Percentiles rank a stretch among this genome's conserved stretches.
Conservation (phyloP, 2,888 invertebrate genomes). For the Apotomis turbidana region DNA sequence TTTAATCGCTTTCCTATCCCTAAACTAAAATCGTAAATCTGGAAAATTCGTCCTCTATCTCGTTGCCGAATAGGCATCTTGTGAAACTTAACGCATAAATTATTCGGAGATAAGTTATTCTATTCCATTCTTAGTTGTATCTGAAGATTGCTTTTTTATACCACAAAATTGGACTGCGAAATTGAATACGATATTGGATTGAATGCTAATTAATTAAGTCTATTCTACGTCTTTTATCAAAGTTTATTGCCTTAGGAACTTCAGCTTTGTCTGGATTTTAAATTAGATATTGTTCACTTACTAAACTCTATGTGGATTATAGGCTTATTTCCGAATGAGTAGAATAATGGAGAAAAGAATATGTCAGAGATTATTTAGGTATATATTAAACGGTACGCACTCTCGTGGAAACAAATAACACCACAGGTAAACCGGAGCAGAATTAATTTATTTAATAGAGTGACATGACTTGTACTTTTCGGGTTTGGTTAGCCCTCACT, state of each 20-base stretch:
- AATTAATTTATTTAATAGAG: too few species aligned
- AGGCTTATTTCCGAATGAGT: too few species aligned
- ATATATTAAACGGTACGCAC: too few species aligned
- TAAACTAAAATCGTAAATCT: conserved; percentile 52
- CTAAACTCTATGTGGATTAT: too few species aligned
- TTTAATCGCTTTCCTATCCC: conserved; percentile 72
- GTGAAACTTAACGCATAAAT: conserved; percentile 34
- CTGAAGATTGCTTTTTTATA: conserved; percentile 8
- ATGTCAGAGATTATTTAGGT: too few species aligned
- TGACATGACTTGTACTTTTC: too few species aligned
- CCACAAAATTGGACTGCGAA: neutral
- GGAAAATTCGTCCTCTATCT: conserved; percentile 32
- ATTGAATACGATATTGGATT: neutral
- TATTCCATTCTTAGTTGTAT: conserved; percentile 18
- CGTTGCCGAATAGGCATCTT: conserved; percentile 29
- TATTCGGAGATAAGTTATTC: conserved; percentile 12
- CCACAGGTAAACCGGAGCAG: too few species aligned
- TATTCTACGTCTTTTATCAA: neutral
- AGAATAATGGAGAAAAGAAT: too few species aligned
- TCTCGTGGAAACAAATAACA: too few species aligned
- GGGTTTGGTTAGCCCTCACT: too few species aligned
- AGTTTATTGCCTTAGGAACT: neutral
- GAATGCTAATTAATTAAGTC: neutral
- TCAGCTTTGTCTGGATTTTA: neutral
- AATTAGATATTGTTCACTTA: neutral